Evolutionary conservation across 2,113 vertebrate species (phyloP), one percentile per base, ranked within the genome.

Genomic region (Suncus etruscus): DNA sequence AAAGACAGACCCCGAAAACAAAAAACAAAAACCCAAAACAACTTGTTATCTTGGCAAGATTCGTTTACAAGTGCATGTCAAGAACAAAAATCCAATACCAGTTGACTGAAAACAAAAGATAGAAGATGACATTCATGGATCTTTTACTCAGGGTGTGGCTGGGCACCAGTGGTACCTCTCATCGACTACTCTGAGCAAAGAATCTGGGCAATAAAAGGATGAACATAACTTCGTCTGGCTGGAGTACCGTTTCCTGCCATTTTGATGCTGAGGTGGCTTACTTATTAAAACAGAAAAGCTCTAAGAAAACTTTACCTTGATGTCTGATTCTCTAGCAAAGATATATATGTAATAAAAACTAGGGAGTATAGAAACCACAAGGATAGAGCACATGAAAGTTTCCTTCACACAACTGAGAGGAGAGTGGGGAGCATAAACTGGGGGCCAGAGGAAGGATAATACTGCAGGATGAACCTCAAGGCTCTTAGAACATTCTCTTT

Each of bases 231-330:
- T 83, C 85, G 93, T 86, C 25, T 79, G 87, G 80, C 94, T 96
- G 2, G 0, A 92, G 89, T 85, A 91, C 8, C 63, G 85, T 70
- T 91, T 96, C 89, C 96, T 95, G 82, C 90, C 93, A 97, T 94
- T 97, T 97, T 96, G 96, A 97, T 97, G 97, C 97, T 96, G 95
- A 97, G 89, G 91, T 96, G 27, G 84, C 96, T 97, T 91, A 95
- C 96, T 97, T 91, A 95, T 86, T 95, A 95, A 97, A 91, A 81
- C 27, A 61, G 58, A 61, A 61, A 61, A 39, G 16, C 77, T 95
- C 87, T 70, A 95, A 74, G 79, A 96, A 72, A 94, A 87, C 31
- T 94, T 75, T 66, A 31, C 25, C 29, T 87, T 74, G 45, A 90
- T 89, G 92, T 87, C 95, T 90, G 77, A 91, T 91, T 90, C 87